These are phyloP conservation scores for Thelaira solivaga DNA, from an alignment of 2,888 invertebrate species.

Conservation along the genomic window DNA sequence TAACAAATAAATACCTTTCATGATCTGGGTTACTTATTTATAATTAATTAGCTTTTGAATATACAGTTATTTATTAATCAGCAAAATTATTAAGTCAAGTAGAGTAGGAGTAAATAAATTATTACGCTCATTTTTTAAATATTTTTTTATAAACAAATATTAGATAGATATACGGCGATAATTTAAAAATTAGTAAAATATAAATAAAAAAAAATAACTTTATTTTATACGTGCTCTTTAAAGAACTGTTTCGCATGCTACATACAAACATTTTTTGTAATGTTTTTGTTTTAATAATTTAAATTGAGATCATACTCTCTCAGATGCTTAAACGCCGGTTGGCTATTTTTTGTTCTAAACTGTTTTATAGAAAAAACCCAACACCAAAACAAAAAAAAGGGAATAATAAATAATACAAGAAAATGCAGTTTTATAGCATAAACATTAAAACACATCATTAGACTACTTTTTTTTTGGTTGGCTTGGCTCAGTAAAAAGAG, in stretches of 20 bases:
- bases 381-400: slow-evolving; percentile 42
- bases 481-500: background rate
- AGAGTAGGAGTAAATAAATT: too few species aligned
- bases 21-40: too few species aligned
- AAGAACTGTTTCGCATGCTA: slow-evolving; percentile 41
- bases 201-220: background rate
- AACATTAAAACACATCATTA: background rate
- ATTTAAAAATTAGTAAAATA: background rate
- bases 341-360: background rate
- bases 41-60: too few species aligned
- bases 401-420: background rate
- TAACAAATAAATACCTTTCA: too few species aligned
- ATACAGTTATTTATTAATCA: too few species aligned
- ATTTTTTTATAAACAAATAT: too few species aligned
- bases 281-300: slow-evolving; percentile 17
- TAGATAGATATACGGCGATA: too few species aligned
- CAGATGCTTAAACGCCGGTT: background rate
- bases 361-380: slow-evolving; percentile 22
- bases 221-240: slow-evolving; percentile 30
- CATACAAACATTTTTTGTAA: slow-evolving; percentile 53
- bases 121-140: too few species aligned
- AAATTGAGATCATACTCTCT: background rate
- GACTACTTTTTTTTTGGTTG: too few species aligned
- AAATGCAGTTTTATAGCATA: slow-evolving; percentile 8
- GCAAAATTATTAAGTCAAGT: too few species aligned